A percentile compares a stretch with the other conserved stretches of the same genome.
Evolutionary conservation across 2,888 invertebrate genomes (phyloP).

Genomic region (Cosmia trapezina): DNA sequence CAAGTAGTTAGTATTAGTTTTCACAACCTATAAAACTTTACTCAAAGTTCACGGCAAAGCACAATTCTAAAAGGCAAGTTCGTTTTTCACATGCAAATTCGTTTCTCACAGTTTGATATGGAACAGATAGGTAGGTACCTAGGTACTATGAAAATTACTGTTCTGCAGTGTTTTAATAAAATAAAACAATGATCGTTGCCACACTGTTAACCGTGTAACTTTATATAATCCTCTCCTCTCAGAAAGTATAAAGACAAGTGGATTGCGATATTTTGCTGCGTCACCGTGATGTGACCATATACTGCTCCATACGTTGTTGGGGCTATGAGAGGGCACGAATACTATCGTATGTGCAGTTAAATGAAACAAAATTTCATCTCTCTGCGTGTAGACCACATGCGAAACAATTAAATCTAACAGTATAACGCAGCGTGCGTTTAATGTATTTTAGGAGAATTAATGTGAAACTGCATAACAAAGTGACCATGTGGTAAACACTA

Average conservation of each 20-base stretch:
- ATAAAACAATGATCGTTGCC: neutral
- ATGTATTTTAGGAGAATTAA: conserved; percentile 53
- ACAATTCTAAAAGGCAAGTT: no score
- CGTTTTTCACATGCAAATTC: no score
- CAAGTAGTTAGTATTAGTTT: no score
- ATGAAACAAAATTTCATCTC: conserved; percentile 49
- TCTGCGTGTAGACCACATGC: conserved; percentile 27
- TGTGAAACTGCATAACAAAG: conserved; percentile 28
- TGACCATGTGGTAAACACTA: neutral
- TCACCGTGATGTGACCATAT: conserved; percentile 22
- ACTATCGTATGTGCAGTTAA: conserved; percentile 40
- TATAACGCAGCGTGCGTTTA: conserved; percentile 45
- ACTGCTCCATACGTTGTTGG: conserved; percentile 24
- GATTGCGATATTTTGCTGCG: conserved; percentile 23
- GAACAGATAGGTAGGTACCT: no score
- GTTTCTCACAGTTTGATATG: no score
- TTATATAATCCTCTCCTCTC: neutral
- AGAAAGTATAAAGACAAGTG: conserved; percentile 30
- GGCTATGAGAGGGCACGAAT: conserved; percentile 23
- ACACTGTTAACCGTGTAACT: neutral
- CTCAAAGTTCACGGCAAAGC: no score
- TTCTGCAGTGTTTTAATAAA: neutral
- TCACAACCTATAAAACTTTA: no score
- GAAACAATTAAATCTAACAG: conserved; percentile 56
- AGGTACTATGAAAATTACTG: neutral